Conservation (phyloP, 2,888 invertebrate species). For the Drosophila kokeensis region DNA sequence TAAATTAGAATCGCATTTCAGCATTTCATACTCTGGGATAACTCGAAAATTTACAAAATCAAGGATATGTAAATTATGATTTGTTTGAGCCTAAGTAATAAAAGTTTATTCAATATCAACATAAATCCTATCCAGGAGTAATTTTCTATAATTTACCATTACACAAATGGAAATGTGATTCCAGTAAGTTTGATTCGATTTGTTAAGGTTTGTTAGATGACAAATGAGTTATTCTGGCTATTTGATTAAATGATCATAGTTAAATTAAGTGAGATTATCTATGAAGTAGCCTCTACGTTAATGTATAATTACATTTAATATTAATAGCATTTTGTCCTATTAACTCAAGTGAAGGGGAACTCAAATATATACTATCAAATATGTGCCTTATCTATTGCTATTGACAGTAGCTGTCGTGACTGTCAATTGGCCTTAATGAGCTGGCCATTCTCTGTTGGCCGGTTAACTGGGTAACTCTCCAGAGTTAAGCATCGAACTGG, state of each 20-base stretch:
- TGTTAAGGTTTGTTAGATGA: background rate
- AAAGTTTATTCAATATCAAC: background rate
- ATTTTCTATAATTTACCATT: background rate
- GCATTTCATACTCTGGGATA: too few relatives aligned
- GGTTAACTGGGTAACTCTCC: constrained; percentile 57
- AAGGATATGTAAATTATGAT: background rate
- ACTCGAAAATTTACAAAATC: too few relatives aligned
- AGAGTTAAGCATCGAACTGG: constrained; percentile 1
- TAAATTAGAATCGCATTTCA: too few relatives aligned
- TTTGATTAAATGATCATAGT: background rate
- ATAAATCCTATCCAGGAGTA: background rate
- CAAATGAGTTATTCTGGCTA: background rate
- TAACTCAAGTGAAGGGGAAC: background rate
- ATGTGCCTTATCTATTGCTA: background rate
- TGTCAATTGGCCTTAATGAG: constrained; percentile 48
- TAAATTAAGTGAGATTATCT: constrained; percentile 2
- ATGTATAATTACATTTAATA: background rate
- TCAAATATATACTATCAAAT: background rate
- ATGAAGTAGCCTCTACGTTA: background rate
- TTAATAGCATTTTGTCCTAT: background rate
- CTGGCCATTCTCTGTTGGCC: constrained; percentile 20
- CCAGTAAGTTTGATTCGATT: background rate
- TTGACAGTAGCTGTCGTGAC: constrained; percentile 1
- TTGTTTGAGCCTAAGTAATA: background rate
- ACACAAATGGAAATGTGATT: background rate